Evolutionary conservation across 2,113 vertebrate species (phyloP).

Genomic region (Cinclus mexicanus): DNA sequence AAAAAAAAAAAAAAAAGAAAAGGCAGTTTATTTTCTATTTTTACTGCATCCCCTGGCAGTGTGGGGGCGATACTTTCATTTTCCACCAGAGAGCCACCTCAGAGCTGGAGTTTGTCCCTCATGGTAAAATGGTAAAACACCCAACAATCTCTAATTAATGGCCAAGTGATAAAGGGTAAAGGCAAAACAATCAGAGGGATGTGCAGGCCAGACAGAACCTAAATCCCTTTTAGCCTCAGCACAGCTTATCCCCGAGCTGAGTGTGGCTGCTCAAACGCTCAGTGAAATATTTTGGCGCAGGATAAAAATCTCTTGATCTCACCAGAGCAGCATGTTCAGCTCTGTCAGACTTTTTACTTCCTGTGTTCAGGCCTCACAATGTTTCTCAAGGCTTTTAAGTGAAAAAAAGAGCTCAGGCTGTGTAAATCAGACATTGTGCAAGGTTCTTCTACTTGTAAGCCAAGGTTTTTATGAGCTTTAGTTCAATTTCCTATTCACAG

Average conservation of each 20-base stretch:
- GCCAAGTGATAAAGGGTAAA: neutral
- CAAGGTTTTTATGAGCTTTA: neutral
- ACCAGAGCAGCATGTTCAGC: neutral
- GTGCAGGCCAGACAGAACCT: neutral
- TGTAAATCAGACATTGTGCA: neutral
- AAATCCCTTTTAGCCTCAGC: neutral
- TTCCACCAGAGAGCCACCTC: neutral
- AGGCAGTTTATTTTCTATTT: neutral
- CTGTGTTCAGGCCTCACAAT: neutral
- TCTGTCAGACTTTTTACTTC: neutral
- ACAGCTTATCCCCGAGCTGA: neutral
- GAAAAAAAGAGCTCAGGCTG: neutral
- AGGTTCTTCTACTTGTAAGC: neutral
- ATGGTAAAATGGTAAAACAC: fast-evolving
- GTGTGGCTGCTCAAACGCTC: neutral
- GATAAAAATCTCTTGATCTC: neutral
- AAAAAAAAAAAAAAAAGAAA: neutral
- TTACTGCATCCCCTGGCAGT: neutral
- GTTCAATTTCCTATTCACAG: neutral
- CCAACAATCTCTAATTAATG: neutral
- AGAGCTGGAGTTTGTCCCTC: neutral
- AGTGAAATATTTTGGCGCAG: neutral
- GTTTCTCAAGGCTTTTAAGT: conserved; percentile 12
- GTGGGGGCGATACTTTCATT: neutral
- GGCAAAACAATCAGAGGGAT: neutral